Conservation (phyloP, 1,140 invertebrate species). For the Thaumetopoea pityocampa region DNA sequence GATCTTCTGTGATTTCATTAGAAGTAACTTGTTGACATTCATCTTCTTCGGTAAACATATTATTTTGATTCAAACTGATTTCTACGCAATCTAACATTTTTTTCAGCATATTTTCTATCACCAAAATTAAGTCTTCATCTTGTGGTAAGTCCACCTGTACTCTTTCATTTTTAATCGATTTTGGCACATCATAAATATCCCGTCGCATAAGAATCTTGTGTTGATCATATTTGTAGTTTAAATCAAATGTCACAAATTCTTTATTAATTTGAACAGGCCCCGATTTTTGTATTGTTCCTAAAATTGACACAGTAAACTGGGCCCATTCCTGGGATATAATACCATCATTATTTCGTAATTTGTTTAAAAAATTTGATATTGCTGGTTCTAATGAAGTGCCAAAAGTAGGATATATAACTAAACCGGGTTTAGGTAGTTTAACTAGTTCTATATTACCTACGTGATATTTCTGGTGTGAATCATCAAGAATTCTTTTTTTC, state of each 20-base stretch:
- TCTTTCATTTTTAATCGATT: neutral
- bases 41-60: constrained; percentile 37
- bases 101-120: constrained; percentile 35
- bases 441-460: constrained; percentile 45
- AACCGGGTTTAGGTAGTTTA: constrained; percentile 43
- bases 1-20: constrained; percentile 9
- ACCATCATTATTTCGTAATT: constrained; percentile 39
- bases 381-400: constrained; percentile 38
- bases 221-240: constrained; percentile 54
- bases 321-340: constrained; percentile 54
- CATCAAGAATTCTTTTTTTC: constrained; percentile 50
- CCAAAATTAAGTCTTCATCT: constrained; percentile 19
- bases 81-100: constrained; percentile 51
- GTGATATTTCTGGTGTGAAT: constrained; percentile 57
- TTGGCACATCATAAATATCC: constrained; percentile 20
- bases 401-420: constrained; percentile 45
- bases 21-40: constrained; percentile 19
- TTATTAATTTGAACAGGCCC: constrained; percentile 24
- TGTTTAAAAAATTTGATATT: constrained; percentile 45
- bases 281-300: constrained; percentile 38
- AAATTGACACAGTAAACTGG: constrained; percentile 50
- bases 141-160: neutral
- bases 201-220: constrained; percentile 46
- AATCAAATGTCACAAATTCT: constrained; percentile 42
- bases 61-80: constrained; percentile 50